Evolutionary conservation across 2,888 invertebrate species (phyloP).

Genomic region (Euzophera pinguis): DNA sequence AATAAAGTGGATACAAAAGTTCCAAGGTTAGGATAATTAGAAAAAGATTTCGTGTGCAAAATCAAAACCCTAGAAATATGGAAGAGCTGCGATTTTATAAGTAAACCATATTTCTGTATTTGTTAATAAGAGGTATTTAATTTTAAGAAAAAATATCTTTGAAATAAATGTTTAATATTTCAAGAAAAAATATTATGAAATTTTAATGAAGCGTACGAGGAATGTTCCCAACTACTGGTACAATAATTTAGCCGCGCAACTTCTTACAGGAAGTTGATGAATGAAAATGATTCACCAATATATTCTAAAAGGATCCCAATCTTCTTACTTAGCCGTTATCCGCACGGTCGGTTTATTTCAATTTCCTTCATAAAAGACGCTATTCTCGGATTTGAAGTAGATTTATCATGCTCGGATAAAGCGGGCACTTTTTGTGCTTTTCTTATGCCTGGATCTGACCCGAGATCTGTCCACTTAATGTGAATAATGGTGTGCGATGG

Average conservation of each 20-base stretch:
- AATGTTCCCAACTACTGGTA: constrained; percentile 5
- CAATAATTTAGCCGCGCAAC: constrained; percentile 10
- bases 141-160: neutral
- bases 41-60: too few species aligned
- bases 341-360: constrained; percentile 81
- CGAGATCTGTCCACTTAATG: constrained; percentile 81
- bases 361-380: constrained; percentile 80
- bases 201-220: neutral
- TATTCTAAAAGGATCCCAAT: constrained; percentile 76
- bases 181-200: neutral
- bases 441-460: constrained; percentile 80
- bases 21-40: too few species aligned
- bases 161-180: too few species aligned
- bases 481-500: constrained; percentile 80
- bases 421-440: constrained; percentile 80
- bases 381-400: constrained; percentile 81
- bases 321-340: constrained; percentile 79
- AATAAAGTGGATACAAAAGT: too few species aligned
- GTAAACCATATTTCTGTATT: too few species aligned
- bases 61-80: too few species aligned
- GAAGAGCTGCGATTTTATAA: too few species aligned
- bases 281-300: constrained; percentile 76
- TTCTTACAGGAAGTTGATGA: constrained; percentile 45
- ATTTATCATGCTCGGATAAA: constrained; percentile 81
- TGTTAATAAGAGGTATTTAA: too few species aligned